These are phyloP conservation scores for Megamerina dolium DNA, from an alignment of 2,888 invertebrate genomes.

Conservation along the genomic window DNA sequence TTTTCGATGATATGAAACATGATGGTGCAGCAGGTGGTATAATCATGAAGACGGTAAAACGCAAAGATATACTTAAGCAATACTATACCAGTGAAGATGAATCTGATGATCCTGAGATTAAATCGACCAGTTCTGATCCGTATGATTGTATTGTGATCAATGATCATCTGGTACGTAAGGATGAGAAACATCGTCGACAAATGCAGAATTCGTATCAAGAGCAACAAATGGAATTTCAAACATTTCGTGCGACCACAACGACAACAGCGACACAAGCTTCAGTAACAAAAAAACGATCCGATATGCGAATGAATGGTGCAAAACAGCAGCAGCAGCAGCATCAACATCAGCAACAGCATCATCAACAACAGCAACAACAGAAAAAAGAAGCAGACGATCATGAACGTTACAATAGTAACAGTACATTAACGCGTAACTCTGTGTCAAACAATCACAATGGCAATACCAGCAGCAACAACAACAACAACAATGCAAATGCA, in stretches of 20 bases:
- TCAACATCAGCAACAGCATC: constrained; percentile 51
- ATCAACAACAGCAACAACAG: constrained; percentile 44
- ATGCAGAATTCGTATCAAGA: constrained; percentile 45
- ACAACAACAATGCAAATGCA: constrained; percentile 33
- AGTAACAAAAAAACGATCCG: constrained; percentile 7
- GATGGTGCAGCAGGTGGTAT: constrained; percentile 60
- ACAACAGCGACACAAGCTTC: constrained; percentile 41
- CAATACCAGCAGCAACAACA: constrained; percentile 20
- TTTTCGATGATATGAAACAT: constrained; percentile 46
- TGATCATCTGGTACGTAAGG: constrained; percentile 57
- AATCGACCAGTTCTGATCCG: constrained; percentile 66
- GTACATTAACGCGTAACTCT: constrained; percentile 17
- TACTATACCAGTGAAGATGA: constrained; percentile 60
- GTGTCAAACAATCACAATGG: too few relatives aligned
- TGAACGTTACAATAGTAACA: constrained; percentile 21
- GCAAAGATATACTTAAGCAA: constrained; percentile 67
- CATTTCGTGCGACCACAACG: constrained; percentile 50
- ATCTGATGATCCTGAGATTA: constrained; percentile 52
- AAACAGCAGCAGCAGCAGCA: constrained; percentile 51
- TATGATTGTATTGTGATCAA: constrained; percentile 80
- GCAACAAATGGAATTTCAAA: constrained; percentile 52
- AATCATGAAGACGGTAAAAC: constrained; percentile 63
- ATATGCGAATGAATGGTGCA: constrained; percentile 1
- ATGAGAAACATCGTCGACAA: constrained; percentile 47
- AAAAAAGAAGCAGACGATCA: too few relatives aligned